Evolutionary conservation across 2,888 invertebrate genomes (phyloP), one percentile per base, ranked within the genome.

Genomic region (Papilio protenor): DNA sequence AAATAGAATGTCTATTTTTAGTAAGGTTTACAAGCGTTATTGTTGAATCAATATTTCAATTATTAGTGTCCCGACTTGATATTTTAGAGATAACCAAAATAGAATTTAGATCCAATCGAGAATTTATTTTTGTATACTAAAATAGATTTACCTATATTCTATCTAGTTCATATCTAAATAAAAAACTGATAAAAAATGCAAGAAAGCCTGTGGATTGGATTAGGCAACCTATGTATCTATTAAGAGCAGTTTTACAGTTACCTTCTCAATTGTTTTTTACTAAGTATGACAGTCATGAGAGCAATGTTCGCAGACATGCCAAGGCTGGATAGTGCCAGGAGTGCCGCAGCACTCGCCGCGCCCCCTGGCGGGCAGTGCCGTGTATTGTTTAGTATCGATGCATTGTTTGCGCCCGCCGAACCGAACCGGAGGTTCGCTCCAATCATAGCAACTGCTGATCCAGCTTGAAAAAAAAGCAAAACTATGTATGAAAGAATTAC

Each of bases 281-380:
- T 96, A 73, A 98, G 94, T 86, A 98, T 97, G 82, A 98, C 96
- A 14, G 96, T 96, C 97, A 98, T 98, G 75, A 98, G 95, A 52
- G 97, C 96, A 81, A 97, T 92, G 91, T 98, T 98, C 49, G 98
- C 97, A 0, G 96, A 96, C 95, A 98, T 97, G 78, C 98, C 98
- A 81, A 98, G 95, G 6, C 96, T 96, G 5, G 97, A 97, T 14
- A 98, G 95, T 73, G 97, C 96, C 84, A 97, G 96, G 83, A 97
- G 96, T 23, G 97, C 96, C 1, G 96, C 96, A 4, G 97, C 97
- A 89, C 97, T 97, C 2, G 97, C 96, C 33, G 96, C 96, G 78
- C 97, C 97, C 16, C 97, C 97, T 57, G 97, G 97, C 85, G 97
- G 97, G 87, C 97, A 97, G 87, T 96, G 96, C 90, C 97, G 96